Conservation (phyloP, 2,797 vertebrate species). For the Spheniscus humboldti region DNA sequence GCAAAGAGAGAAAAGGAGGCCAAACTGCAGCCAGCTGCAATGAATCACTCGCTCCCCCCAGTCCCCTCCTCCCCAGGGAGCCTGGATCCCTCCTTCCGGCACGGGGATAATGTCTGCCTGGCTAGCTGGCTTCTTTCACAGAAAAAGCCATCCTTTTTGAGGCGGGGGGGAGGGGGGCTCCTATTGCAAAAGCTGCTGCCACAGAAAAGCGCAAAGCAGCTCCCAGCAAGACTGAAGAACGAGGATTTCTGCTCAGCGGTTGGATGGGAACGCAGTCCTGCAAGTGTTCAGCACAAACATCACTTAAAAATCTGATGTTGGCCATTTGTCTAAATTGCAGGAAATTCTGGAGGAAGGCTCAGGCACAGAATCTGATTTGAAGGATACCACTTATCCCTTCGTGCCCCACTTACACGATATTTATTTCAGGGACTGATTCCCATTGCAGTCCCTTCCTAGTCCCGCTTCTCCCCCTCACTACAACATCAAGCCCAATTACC, state of each 20-base stretch:
- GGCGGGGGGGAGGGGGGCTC: neutral
- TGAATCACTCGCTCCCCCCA: slow-evolving; percentile 23
- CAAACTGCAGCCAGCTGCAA: slow-evolving; percentile 63
- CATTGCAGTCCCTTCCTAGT: neutral
- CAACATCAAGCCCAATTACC: neutral
- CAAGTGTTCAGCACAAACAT: slow-evolving; percentile 2
- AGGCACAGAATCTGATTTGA: neutral
- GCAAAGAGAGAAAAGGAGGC: slow-evolving; percentile 53
- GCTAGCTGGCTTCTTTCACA: neutral
- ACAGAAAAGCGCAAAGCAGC: neutral
- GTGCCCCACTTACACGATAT: neutral
- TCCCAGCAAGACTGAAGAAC: neutral
- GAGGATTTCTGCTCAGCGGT: neutral
- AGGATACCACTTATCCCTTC: neutral
- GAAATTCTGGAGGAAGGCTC: neutral
- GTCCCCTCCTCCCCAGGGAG: slow-evolving; percentile 46
- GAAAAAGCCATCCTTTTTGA: neutral
- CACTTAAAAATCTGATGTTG: neutral
- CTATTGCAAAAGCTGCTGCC: slow-evolving; percentile 13
- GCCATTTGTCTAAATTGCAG: slow-evolving; percentile 12
- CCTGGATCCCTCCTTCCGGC: slow-evolving; percentile 59
- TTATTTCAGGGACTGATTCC: neutral
- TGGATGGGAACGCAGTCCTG: neutral
- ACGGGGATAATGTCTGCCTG: slow-evolving; percentile 35
- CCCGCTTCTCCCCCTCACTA: neutral